Evolutionary conservation across 2,113 vertebrate genomes (phyloP).

Genomic region (Egretta garzetta): DNA sequence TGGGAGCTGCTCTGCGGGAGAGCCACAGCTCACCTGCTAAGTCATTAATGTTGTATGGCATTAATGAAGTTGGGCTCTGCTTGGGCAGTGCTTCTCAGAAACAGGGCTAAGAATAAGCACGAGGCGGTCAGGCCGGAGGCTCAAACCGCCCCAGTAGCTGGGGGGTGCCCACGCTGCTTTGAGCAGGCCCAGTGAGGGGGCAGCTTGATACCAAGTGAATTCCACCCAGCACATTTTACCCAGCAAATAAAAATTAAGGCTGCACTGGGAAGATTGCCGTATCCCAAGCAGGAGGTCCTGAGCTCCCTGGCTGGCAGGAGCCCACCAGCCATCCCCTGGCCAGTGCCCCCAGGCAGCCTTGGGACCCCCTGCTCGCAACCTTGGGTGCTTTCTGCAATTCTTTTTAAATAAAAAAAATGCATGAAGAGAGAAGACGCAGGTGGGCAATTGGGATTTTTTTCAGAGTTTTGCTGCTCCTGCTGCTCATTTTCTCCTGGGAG

Average conservation of each 20-base stretch:
- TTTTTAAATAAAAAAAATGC: neutral
- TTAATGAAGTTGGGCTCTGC: neutral
- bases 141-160: neutral
- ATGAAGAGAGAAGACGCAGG: neutral
- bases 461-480: neutral
- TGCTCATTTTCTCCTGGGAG: neutral
- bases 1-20: neutral
- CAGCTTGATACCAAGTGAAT: neutral
- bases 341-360: neutral
- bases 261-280: neutral
- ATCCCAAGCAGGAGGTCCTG: neutral
- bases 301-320: neutral
- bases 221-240: neutral
- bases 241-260: neutral
- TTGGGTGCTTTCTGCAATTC: neutral
- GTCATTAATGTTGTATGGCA: conserved; percentile 41
- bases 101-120: neutral
- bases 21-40: neutral
- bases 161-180: neutral
- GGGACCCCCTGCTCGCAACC: fast-evolving
- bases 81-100: conserved; percentile 1
- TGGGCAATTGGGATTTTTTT: neutral
- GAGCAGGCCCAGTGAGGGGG: fast-evolving
- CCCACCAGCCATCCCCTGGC: fast-evolving
- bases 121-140: neutral